Percentiles rank a stretch among this genome's conserved stretches.
phyloP scores from a whole-genome alignment of 1,140 invertebrate species.

The Apis florea region DNA sequence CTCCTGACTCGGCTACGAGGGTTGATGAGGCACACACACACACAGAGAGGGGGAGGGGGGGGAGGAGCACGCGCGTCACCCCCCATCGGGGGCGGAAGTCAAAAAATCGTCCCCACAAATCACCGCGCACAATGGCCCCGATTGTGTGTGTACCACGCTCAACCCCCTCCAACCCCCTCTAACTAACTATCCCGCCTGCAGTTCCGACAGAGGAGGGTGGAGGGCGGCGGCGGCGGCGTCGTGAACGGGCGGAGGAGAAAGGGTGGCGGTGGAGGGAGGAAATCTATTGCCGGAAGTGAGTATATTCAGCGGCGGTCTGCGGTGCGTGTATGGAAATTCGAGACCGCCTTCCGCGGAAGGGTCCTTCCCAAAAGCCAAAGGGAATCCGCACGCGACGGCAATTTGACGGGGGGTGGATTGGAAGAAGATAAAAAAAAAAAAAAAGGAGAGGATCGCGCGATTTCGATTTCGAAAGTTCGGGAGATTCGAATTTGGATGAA shows the following conservation, averaged over 20 bases:
- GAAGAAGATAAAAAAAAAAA: constrained; percentile 27
- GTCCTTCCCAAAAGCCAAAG: constrained; percentile 60
- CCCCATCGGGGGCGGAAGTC: constrained; percentile 72
- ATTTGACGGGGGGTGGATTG: constrained; percentile 41
- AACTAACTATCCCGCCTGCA: constrained; percentile 73
- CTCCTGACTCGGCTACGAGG: constrained; percentile 54
- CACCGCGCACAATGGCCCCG: constrained; percentile 77
- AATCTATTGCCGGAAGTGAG: constrained; percentile 80
- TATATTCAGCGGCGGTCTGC: constrained; percentile 73
- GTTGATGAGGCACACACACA: constrained; percentile 7
- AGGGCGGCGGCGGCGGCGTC: constrained; percentile 17
- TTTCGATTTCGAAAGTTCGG: constrained; percentile 21
- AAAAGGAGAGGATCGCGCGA: not conserved
- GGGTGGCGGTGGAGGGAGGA: constrained; percentile 62
- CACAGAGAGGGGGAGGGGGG: not conserved
- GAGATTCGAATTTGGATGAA: too few relatives aligned
- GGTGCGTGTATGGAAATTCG: constrained; percentile 76
- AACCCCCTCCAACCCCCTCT: constrained; percentile 53
- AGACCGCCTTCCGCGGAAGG: constrained; percentile 66
- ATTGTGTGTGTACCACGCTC: constrained; percentile 73
- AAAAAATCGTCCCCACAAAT: constrained; percentile 80
- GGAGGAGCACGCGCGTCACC: not conserved
- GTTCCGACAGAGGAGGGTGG: constrained; percentile 53
- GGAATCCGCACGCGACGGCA: constrained; percentile 67
- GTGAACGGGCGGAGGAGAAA: constrained; percentile 16